A percentile compares a stretch with the other conserved stretches of the same genome.
Evolutionary conservation across 2,113 vertebrate genomes (phyloP).

Genomic region (Polyodon spathula): DNA sequence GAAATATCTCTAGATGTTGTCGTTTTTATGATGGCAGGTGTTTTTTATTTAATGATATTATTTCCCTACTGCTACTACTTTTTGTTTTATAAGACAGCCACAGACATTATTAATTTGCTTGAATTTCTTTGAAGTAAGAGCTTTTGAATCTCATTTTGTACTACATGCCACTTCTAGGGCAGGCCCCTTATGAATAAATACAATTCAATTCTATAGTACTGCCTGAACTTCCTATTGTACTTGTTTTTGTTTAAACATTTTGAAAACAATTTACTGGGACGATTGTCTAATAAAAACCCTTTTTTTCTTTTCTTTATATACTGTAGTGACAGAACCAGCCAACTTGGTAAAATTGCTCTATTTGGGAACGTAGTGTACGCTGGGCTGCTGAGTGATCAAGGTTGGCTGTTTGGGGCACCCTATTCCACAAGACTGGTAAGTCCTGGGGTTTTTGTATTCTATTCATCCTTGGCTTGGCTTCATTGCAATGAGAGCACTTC

Average conservation of each 20-base stretch:
- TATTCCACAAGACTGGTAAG: slow-evolving; percentile 59
- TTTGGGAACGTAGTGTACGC: slow-evolving; percentile 57
- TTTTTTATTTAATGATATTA: background rate
- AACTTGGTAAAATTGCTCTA: slow-evolving; percentile 53
- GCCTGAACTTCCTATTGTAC: no score
- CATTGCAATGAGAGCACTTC: no score
- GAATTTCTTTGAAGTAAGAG: no score
- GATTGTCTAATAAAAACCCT: background rate
- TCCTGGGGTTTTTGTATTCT: slow-evolving; percentile 1
- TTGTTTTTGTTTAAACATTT: no score
- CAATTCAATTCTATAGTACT: no score
- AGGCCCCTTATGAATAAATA: no score
- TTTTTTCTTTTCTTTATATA: slow-evolving; percentile 33
- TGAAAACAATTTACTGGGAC: no score
- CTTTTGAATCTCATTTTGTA: no score
- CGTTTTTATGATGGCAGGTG: background rate
- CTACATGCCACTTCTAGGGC: no score
- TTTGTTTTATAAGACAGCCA: no score
- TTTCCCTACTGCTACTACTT: no score
- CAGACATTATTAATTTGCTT: no score
- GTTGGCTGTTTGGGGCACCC: slow-evolving; percentile 56
- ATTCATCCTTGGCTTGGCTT: background rate
- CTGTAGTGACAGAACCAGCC: slow-evolving; percentile 52
- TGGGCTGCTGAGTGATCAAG: slow-evolving; percentile 52
- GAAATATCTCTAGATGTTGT: background rate